Conservation (phyloP, 2,113 vertebrate species). For the Daboia siamensis region DNA sequence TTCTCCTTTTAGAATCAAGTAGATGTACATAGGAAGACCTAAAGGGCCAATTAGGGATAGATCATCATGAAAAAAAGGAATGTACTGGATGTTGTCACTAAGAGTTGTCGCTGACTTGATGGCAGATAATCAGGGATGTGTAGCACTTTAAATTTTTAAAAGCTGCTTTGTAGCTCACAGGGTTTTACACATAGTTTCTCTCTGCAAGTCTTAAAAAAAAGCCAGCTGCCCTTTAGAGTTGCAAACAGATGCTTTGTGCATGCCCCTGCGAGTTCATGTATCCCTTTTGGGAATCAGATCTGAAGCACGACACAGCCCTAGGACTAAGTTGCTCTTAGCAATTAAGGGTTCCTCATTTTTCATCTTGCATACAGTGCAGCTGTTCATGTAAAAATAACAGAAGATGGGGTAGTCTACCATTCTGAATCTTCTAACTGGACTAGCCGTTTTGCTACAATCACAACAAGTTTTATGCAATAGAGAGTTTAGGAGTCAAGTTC, state of each 20-base stretch:
- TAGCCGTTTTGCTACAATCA: background rate
- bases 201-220: background rate
- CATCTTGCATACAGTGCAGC: background rate
- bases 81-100: background rate
- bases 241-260: background rate
- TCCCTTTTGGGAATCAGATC: background rate
- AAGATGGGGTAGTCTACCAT: background rate
- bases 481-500: background rate
- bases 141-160: background rate
- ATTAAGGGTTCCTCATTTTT: slow-evolving; percentile 1
- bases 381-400: background rate
- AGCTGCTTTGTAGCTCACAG: background rate
- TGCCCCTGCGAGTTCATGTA: background rate
- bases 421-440: background rate
- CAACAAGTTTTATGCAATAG: background rate
- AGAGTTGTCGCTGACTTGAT: background rate
- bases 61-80: background rate
- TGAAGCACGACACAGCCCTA: background rate
- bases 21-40: background rate
- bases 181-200: background rate
- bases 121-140: background rate
- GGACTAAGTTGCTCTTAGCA: background rate
- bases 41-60: background rate
- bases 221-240: background rate
- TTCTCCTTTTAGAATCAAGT: background rate